phyloP scores from a whole-genome alignment of 1,140 invertebrate genomes.

The Melipona quadrifasciata region DNA sequence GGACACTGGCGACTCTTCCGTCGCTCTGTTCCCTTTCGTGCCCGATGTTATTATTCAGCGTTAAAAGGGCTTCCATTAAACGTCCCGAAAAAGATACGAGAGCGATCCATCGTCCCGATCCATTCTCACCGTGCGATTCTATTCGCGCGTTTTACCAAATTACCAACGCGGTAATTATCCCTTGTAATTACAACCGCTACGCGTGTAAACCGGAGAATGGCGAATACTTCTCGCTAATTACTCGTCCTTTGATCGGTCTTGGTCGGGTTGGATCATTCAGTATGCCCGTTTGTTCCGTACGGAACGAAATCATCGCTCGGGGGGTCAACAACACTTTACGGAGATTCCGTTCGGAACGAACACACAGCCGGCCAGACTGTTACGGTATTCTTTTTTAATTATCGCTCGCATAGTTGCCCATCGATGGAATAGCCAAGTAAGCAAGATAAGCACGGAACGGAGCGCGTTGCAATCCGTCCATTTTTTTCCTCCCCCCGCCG shows the following conservation, averaged over 20 bases:
- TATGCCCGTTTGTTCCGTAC: neutral
- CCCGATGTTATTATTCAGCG: conserved; percentile 38
- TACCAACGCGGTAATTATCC: neutral
- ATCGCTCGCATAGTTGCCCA: conserved; percentile 1
- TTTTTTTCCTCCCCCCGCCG: neutral
- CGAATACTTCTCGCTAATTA: neutral
- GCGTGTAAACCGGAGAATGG: neutral
- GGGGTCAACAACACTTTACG: conserved; percentile 14
- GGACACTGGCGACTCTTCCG: conserved; percentile 3
- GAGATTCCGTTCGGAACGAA: neutral
- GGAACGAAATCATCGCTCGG: neutral
- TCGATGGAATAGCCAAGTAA: neutral
- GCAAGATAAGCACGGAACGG: neutral
- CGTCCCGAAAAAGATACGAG: neutral
- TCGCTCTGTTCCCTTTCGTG: conserved; percentile 10
- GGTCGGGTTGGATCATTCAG: neutral
- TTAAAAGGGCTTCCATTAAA: conserved; percentile 46
- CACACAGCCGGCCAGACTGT: neutral
- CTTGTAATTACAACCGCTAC: neutral
- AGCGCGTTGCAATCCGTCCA: neutral
- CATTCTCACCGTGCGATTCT: neutral
- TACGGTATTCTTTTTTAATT: conserved; percentile 37
- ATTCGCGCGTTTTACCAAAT: conserved; percentile 41
- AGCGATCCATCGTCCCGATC: too few species aligned
- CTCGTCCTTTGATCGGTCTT: neutral